Base-by-base conservation (phyloP, 2,888 invertebrate species). In the Nipponacmea schrenckii region DNA sequence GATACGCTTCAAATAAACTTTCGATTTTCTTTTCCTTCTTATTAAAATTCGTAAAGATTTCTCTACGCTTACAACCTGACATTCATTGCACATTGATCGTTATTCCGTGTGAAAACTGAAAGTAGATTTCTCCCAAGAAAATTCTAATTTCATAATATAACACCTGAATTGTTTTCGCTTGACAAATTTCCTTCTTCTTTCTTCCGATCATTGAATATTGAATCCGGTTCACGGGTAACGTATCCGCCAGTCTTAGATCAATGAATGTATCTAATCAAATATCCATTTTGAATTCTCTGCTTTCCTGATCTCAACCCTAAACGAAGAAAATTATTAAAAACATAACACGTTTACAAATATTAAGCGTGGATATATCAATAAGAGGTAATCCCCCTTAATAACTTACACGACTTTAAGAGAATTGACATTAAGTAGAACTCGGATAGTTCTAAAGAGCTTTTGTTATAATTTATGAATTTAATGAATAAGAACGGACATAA, bases 401-500 rank as follows among this genome's bases (percentile, higher is more conserved):
- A 56, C 56, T 14, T 24, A 56, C 24, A 56, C 56, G 24, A 56
- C 20, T 39, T 39, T 56, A 56, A 56, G 20, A 56, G 39, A 56
- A 10, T 56, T 56, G 56, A 56, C 56, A 56, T 56, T 20, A 56
- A 56, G 56, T 56, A 56, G 24, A 56, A 56, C 56, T 56, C 24
- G 8, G 14, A 20, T 56, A 56, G 56, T 56, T 24, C 56, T 24
- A 20, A 56, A 56, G 56, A 24, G 56, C 56, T 56, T 56, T 56
- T 56, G 56, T 56, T 56, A 56, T 56, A 20, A 56, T 56, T 56
- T 56, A 56, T 56, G 56, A 56, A 56, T 56, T 24, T 56, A 56
- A 56, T 56, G 56, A 56, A 56, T 56, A 56, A 56, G 20, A 56
- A 56, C 20, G 56, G 56, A 56, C 24, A 56, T 56, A 56, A 56